Evolutionary conservation across 1,140 invertebrate genomes (phyloP).

Genomic region (Chlorops oryzae): DNA sequence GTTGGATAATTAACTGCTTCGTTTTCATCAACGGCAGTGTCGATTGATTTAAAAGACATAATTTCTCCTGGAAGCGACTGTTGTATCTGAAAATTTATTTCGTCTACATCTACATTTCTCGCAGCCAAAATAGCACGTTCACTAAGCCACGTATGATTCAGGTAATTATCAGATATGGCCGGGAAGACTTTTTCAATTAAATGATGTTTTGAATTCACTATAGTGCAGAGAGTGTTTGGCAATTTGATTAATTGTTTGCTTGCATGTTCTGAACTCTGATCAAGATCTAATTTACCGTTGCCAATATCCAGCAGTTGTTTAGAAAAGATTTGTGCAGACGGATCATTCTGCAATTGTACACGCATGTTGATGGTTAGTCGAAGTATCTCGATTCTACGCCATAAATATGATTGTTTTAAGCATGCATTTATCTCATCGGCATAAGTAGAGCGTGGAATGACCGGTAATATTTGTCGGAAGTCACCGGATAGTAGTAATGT

Average conservation of each 20-base stretch:
- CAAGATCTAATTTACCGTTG: slow-evolving; percentile 43
- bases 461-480: no score
- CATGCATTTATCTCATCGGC: slow-evolving; percentile 22
- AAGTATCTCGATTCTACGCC: no score
- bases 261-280: slow-evolving; percentile 16
- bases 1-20: slow-evolving; percentile 44
- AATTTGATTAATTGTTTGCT: slow-evolving; percentile 43
- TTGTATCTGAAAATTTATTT: slow-evolving; percentile 37
- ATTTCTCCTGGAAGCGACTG: slow-evolving; percentile 27
- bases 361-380: slow-evolving; percentile 7
- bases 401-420: slow-evolving; percentile 27
- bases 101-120: slow-evolving; percentile 40
- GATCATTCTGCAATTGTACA: slow-evolving; percentile 7
- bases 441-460: slow-evolving; percentile 30
- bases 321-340: not conserved
- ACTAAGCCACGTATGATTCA: slow-evolving; percentile 36
- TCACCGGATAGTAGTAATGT: no score
- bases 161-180: slow-evolving; percentile 42
- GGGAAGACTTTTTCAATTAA: slow-evolving; percentile 44
- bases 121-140: slow-evolving; percentile 36
- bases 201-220: slow-evolving; percentile 30
- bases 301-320: slow-evolving; percentile 20
- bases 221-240: slow-evolving; percentile 31
- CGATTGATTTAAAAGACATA: slow-evolving; percentile 41
- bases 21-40: slow-evolving; percentile 36